These are phyloP conservation scores for Aptenodytes patagonicus DNA, from an alignment of 2,113 vertebrate species.

Conservation along the genomic window DNA sequence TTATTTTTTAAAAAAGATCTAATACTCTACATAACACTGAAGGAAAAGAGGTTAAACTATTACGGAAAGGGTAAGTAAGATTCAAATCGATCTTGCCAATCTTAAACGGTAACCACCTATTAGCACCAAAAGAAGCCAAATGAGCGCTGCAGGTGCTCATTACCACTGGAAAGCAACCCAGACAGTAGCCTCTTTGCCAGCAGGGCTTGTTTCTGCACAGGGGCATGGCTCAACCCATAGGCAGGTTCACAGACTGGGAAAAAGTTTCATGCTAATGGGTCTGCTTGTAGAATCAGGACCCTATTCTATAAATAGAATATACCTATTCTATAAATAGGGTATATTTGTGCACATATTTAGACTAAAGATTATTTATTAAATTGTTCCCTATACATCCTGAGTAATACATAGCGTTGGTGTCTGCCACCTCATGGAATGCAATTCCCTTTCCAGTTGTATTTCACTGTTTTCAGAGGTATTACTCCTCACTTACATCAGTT, in stretches of 20 bases:
- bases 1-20: background rate
- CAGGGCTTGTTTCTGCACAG: background rate
- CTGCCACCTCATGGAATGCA: background rate
- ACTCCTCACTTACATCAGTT: background rate
- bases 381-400: background rate
- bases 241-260: background rate
- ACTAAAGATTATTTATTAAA: background rate
- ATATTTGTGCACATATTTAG: background rate
- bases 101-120: background rate
- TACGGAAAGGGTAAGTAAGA: accelerated
- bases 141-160: background rate
- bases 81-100: background rate
- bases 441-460: background rate
- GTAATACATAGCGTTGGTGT: background rate
- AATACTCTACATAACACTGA: background rate
- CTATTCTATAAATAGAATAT: background rate
- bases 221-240: background rate
- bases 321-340: background rate
- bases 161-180: background rate
- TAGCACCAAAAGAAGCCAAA: background rate
- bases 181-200: background rate
- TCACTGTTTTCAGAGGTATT: background rate
- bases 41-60: background rate
- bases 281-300: background rate
- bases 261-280: background rate